Percentiles rank a stretch among this genome's conserved stretches.
phyloP scores from a whole-genome alignment of 2,113 vertebrate species.

The Eretmodus cyanostictus region DNA sequence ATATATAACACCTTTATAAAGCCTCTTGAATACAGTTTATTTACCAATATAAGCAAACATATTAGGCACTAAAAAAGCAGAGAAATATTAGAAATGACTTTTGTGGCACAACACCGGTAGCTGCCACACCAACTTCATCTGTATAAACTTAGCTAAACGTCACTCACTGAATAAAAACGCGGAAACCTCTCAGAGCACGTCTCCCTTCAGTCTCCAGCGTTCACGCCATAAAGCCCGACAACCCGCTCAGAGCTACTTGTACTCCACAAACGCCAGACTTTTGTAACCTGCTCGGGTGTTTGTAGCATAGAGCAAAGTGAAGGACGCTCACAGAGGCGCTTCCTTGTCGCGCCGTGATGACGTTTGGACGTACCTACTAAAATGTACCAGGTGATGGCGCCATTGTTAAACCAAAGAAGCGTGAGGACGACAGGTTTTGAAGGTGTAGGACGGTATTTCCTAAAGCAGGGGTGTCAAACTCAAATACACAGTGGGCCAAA shows the following conservation, averaged over 20 bases:
- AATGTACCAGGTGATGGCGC: background rate
- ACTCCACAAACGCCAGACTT: background rate
- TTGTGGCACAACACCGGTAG: background rate
- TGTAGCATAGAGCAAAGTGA: background rate
- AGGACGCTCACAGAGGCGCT: constrained; percentile 4
- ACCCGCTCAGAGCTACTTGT: background rate
- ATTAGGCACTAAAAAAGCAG: background rate
- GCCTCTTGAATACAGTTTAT: background rate
- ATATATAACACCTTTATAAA: background rate
- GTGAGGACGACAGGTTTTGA: too few relatives aligned
- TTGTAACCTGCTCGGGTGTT: background rate
- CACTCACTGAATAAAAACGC: background rate
- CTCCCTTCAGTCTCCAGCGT: background rate
- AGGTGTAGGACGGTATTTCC: background rate
- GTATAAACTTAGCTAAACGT: background rate
- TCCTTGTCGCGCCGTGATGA: constrained; percentile 26
- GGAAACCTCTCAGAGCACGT: background rate
- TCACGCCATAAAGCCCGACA: background rate
- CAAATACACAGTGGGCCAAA: too few relatives aligned
- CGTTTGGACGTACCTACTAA: background rate
- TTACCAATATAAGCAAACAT: background rate
- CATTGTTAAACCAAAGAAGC: background rate
- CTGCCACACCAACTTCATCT: background rate
- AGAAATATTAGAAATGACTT: background rate
- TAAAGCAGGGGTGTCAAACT: too few relatives aligned